Evolutionary conservation across 1,140 invertebrate species (phyloP).

Genomic region (Rhopalosiphum padi): DNA sequence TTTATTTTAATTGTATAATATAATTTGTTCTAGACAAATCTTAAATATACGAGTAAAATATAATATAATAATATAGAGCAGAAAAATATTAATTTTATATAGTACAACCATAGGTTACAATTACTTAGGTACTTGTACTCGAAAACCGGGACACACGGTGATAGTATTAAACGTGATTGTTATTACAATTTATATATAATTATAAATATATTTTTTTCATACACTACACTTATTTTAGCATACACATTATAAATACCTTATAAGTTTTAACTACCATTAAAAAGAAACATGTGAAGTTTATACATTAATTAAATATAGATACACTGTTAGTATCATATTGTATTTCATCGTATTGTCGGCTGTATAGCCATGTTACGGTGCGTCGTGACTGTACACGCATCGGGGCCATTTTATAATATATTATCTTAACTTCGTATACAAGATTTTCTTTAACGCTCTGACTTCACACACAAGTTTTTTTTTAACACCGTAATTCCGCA

Average conservation of each 20-base stretch:
- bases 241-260: not conserved
- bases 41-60: too few species aligned
- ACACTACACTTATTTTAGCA: not conserved
- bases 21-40: too few species aligned
- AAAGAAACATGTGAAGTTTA: not conserved
- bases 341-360: not conserved
- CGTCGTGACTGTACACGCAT: too few species aligned
- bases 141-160: too few species aligned
- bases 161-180: not conserved
- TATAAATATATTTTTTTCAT: not conserved
- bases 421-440: too few species aligned
- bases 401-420: too few species aligned
- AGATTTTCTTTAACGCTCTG: too few species aligned
- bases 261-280: not conserved
- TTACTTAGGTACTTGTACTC: not conserved
- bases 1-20: too few species aligned
- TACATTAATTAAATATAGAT: not conserved
- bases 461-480: too few species aligned
- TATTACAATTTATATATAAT: not conserved
- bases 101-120: not conserved
- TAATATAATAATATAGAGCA: too few species aligned
- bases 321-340: not conserved
- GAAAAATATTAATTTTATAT: not conserved
- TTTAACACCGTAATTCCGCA: too few species aligned
- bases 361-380: too few species aligned